Base-by-base conservation (phyloP, 2,888 invertebrate genomes). In the Pheosia tremula region DNA sequence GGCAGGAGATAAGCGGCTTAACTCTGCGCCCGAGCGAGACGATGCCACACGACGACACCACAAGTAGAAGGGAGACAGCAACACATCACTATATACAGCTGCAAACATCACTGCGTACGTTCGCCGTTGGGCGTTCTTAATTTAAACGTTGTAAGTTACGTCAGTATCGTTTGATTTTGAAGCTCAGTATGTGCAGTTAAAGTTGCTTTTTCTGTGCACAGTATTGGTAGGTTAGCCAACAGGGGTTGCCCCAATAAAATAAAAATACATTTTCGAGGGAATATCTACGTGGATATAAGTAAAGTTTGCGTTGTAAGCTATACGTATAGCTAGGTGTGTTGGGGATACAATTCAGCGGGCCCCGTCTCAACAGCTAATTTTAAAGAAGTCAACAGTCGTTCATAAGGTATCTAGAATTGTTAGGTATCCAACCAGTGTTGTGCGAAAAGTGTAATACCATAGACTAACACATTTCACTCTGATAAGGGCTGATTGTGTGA, bases 1-100 rank as follows among this genome's bases (percentile, higher is more conserved):
- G 92, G 91, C 84, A 66, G 90, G 76, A 90, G 93, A 93, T 93
- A 93, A 93, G 93, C 93, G 91, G 93, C 93, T 93, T 93, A 93
- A 85, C 90, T 90, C 88, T 86, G 88, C 88, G 85, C 82, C 82
- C 75, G 83, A 87, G 68, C 68, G 86, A 79, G 88, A 90, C 73
- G 72, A 68, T 72, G 68, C 49, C 61, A 88, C 80, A 64, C 70
- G n/a, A 47, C 36, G 8, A 60, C 37, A 13, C 3, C 2, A 36
- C 57, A 38, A 55, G 81, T 37, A 0, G 38, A 77, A 90, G 60
- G 55, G 86, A 84, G 90, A 90, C 37, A 58, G 77, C 69, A 73
- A 77, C 67, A 88, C 76, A 79, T 88, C 81, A 66, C 87, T 91
- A 89, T 87, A 88, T 88, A 91, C 91, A 88, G 86, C 93, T 91